A percentile compares a stretch with the other conserved stretches of the same genome.
Evolutionary conservation across 2,888 invertebrate species (phyloP).

Genomic region (Tachystola acroxantha): DNA sequence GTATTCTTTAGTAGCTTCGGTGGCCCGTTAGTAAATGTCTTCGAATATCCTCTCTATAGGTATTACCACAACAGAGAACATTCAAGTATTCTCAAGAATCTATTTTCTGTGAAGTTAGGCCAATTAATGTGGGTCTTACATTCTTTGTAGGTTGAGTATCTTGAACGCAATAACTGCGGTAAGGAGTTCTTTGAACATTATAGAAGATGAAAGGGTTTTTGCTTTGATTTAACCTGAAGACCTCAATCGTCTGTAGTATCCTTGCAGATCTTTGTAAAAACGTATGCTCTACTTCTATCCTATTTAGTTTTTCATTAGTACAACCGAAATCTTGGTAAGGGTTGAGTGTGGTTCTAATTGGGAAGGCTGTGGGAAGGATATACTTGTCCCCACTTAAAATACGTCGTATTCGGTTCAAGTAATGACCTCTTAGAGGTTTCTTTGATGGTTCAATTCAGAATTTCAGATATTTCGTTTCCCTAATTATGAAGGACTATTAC

Average conservation of each 20-base stretch:
- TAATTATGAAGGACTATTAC: too few species aligned
- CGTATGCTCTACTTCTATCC: neutral
- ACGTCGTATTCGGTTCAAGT: neutral
- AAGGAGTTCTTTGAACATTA: too few species aligned
- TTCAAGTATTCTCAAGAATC: neutral
- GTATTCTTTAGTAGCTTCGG: too few species aligned
- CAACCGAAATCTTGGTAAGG: neutral
- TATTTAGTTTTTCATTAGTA: neutral
- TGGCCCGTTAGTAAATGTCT: too few species aligned
- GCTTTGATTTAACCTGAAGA: too few species aligned
- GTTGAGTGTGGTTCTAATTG: neutral
- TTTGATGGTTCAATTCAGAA: neutral
- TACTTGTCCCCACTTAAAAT: neutral
- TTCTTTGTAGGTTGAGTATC: neutral
- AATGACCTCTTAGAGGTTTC: neutral
- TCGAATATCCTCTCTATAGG: too few species aligned
- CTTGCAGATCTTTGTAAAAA: too few species aligned
- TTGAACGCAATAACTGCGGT: too few species aligned
- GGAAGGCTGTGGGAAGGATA: neutral
- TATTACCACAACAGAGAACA: conserved; percentile 6
- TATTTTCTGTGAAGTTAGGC: neutral
- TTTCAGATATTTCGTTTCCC: too few species aligned
- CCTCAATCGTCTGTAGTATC: too few species aligned
- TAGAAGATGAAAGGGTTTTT: too few species aligned
- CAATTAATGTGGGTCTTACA: conserved; percentile 1